Percentiles rank a stretch among this genome's conserved stretches.
Conservation (phyloP, 1,140 invertebrate species). For the Phymorhynchus buccinoides region DNA sequence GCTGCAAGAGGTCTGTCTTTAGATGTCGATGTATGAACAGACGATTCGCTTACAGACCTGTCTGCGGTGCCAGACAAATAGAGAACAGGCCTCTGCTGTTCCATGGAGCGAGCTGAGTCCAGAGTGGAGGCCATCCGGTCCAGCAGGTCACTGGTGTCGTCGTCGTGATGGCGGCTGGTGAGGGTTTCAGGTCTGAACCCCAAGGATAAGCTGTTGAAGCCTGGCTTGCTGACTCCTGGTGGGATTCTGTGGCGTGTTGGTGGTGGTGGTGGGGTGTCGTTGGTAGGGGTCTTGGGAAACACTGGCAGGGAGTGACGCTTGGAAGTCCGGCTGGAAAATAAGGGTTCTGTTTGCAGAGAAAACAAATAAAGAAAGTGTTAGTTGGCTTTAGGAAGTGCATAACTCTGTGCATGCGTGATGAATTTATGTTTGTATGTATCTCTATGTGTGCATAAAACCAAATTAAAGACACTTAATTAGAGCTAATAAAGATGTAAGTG, state of each 20-base stretch:
- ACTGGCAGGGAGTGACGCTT: no score
- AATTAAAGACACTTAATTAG: no score
- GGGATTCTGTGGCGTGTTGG: not conserved
- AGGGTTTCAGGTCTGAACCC: not conserved
- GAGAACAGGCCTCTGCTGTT: not conserved
- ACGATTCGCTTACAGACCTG: no score
- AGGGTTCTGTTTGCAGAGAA: not conserved
- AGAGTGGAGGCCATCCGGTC: not conserved
- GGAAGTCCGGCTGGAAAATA: not conserved
- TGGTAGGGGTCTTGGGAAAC: no score
- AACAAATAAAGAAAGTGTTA: not conserved
- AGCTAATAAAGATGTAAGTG: no score
- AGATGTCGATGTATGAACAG: not conserved
- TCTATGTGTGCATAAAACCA: no score
- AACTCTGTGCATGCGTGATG: no score
- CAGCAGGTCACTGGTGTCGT: not conserved
- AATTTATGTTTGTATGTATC: no score
- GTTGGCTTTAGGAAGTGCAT: no score
- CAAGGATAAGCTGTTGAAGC: not conserved
- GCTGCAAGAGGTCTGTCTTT: not conserved
- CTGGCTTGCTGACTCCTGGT: no score
- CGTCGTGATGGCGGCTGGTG: not conserved
- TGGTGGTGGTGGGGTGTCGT: no score
- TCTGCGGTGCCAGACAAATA: no score
- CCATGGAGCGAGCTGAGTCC: not conserved